A percentile compares a stretch with the other conserved stretches of the same genome.
Conservation (phyloP, 35 echinoderm and acorn worm species). For the Antedon bifida region DNA sequence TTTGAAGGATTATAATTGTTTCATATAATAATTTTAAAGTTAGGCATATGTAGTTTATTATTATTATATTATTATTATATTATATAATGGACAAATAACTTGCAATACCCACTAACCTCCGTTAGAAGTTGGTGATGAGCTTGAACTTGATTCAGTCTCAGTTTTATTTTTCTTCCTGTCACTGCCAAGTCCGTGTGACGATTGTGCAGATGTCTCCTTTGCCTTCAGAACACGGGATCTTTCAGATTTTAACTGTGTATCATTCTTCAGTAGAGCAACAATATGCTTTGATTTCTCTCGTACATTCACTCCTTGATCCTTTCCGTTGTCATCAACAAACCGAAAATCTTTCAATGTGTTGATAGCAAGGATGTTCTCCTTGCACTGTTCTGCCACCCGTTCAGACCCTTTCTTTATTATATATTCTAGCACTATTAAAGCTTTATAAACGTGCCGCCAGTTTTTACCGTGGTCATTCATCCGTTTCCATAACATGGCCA, state of each 20-base stretch:
- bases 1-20: no score
- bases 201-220: slow-evolving; percentile 90
- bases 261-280: slow-evolving; percentile 76
- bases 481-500: slow-evolving; percentile 94
- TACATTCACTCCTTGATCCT: slow-evolving; percentile 85
- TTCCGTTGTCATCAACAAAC: slow-evolving; percentile 66
- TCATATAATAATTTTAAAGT: no score
- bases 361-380: slow-evolving; percentile 95
- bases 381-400: slow-evolving; percentile 87
- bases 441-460: slow-evolving; percentile 96
- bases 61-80: no score
- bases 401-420: slow-evolving; percentile 98
- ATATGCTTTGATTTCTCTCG: slow-evolving; percentile 88
- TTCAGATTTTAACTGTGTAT: slow-evolving; percentile 81
- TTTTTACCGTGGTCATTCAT: slow-evolving; percentile 96
- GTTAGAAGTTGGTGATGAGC: neutral
- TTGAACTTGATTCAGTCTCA: neutral
- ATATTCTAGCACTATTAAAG: slow-evolving; percentile 84
- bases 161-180: slow-evolving; percentile 2
- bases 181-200: slow-evolving; percentile 76
- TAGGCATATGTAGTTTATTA: no score
- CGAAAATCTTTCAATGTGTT: slow-evolving; percentile 94
- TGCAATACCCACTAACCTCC: no score
- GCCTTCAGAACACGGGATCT: slow-evolving; percentile 75
- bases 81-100: no score